Evolutionary conservation across 2,113 vertebrate species (phyloP).

Genomic region (Sinocyclocheilus anshuiensis): DNA sequence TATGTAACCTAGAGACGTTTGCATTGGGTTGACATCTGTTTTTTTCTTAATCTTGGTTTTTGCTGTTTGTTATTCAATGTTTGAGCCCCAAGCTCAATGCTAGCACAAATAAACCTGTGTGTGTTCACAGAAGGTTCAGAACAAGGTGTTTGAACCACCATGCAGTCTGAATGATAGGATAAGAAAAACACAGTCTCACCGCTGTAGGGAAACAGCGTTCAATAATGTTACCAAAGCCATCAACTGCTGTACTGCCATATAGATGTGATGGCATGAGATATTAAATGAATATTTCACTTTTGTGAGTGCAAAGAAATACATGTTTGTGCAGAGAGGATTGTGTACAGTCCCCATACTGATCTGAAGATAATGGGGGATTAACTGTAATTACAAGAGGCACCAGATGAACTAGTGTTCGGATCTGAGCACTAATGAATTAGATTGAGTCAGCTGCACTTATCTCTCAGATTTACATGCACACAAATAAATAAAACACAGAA

Average conservation of each 20-base stretch:
- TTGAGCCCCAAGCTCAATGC: neutral
- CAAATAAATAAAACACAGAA: neutral
- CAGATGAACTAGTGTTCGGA: slow-evolving; percentile 7
- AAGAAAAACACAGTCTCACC: neutral
- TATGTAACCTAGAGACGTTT: neutral
- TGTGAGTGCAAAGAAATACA: neutral
- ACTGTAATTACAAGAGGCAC: slow-evolving; percentile 26
- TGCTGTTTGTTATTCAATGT: neutral
- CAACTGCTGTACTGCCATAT: neutral
- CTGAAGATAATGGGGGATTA: slow-evolving; percentile 28
- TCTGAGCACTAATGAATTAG: neutral
- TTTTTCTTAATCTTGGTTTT: neutral
- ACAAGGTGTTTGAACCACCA: slow-evolving; percentile 2
- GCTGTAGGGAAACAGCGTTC: neutral
- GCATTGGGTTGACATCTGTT: neutral
- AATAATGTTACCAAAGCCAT: neutral
- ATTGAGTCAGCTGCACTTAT: slow-evolving; percentile 10
- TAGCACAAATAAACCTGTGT: neutral
- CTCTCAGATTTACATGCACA: neutral
- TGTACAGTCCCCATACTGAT: slow-evolving; percentile 11
- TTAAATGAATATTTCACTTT: neutral
- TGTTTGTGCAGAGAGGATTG: neutral
- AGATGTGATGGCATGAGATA: neutral
- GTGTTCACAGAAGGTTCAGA: neutral
- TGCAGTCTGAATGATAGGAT: neutral